These are phyloP conservation scores for Rafetus swinhoei DNA, from an alignment of 2,113 vertebrate species.

Conservation along the genomic window DNA sequence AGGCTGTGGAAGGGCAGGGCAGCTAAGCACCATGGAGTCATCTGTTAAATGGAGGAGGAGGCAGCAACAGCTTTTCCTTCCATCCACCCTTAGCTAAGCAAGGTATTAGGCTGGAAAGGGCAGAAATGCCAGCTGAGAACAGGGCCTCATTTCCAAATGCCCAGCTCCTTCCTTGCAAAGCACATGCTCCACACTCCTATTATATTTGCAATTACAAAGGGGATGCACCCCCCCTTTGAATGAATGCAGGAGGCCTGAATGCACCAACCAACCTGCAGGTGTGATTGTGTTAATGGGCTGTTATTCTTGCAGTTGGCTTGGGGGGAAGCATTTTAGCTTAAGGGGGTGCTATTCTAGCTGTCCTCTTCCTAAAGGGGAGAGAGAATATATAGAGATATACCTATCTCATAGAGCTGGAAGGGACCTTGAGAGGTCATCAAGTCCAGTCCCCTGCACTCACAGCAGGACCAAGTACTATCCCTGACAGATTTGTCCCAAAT, in stretches of 20 bases:
- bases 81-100: neutral
- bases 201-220: neutral
- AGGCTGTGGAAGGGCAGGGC: neutral
- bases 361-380: neutral
- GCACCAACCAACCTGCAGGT: neutral
- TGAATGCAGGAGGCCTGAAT: neutral
- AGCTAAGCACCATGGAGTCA: neutral
- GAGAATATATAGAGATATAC: too few species aligned
- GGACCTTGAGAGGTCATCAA: too few species aligned
- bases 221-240: too few species aligned
- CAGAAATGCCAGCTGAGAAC: neutral
- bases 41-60: neutral
- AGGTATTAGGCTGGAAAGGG: neutral
- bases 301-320: neutral
- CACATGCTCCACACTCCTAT: neutral
- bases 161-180: neutral
- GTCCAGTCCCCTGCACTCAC: too few species aligned
- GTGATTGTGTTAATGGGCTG: neutral
- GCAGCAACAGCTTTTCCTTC: neutral
- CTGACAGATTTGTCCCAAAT: too few species aligned
- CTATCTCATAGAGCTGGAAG: too few species aligned
- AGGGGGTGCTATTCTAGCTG: neutral
- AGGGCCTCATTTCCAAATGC: neutral
- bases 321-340: neutral
- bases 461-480: too few species aligned